Conservation (phyloP, 2,888 invertebrate genomes). For the Holacanthella duospinosa region DNA sequence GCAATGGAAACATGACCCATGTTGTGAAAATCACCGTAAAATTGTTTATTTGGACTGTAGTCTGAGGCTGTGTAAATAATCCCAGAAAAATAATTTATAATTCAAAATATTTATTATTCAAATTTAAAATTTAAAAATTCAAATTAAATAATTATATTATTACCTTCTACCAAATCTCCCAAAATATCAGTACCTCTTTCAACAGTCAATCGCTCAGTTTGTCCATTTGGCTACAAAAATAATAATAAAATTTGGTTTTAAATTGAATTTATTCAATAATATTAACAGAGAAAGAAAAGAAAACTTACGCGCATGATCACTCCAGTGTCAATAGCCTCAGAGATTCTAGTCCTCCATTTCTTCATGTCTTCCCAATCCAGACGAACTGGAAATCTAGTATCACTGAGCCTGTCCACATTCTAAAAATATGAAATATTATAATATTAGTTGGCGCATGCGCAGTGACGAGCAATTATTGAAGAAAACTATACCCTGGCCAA, state of each 20-base stretch:
- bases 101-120: background rate
- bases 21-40: slow-evolving; percentile 65
- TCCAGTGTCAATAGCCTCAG: slow-evolving; percentile 58
- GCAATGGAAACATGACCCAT: slow-evolving; percentile 68
- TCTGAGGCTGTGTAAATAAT: slow-evolving; percentile 60
- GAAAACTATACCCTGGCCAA: no score
- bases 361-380: slow-evolving; percentile 53
- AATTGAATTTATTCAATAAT: background rate
- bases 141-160: no score
- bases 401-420: background rate
- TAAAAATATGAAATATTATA: background rate
- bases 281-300: background rate
- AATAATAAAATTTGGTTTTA: background rate
- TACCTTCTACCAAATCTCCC: slow-evolving; percentile 52
- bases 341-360: slow-evolving; percentile 63
- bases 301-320: slow-evolving; percentile 48
- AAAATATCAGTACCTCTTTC: no score
- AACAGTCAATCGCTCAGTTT: slow-evolving; percentile 53
- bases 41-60: slow-evolving; percentile 40
- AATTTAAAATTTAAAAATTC: background rate
- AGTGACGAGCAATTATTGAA: background rate
- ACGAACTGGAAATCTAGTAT: background rate
- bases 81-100: slow-evolving; percentile 41
- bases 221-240: slow-evolving; percentile 41
- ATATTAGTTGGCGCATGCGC: background rate